Percentiles rank a stretch among this genome's conserved stretches.
phyloP scores from a whole-genome alignment of 2,797 vertebrate genomes.

The Cottoperca gobio region DNA sequence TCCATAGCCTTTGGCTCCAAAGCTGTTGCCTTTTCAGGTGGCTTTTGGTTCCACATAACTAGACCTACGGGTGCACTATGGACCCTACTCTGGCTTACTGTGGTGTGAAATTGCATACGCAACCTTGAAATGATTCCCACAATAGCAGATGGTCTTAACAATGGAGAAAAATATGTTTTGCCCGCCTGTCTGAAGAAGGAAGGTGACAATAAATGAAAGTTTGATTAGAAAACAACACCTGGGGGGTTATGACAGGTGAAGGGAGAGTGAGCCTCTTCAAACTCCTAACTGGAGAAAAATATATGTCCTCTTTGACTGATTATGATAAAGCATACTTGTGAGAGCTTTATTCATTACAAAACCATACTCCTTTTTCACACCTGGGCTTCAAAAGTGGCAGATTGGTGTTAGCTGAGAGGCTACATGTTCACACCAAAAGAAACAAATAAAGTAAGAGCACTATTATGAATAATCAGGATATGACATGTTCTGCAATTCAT shows the following conservation, averaged over 20 bases:
- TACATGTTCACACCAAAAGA: background rate
- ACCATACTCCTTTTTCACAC: background rate
- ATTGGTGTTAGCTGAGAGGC: background rate
- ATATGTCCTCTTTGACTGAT: conserved; percentile 39
- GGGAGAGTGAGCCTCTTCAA: conserved; percentile 31
- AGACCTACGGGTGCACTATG: conserved; percentile 69
- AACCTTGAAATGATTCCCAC: conserved; percentile 83
- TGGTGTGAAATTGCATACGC: conserved; percentile 83
- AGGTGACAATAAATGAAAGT: conserved; percentile 73
- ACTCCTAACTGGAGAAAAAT: conserved; percentile 31
- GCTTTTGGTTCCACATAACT: conserved; percentile 70
- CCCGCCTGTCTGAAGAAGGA: conserved; percentile 62
- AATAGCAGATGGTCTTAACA: conserved; percentile 78
- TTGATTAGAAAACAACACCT: conserved; percentile 72
- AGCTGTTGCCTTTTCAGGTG: conserved; percentile 62
- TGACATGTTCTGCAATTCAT: background rate
- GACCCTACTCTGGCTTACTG: conserved; percentile 72
- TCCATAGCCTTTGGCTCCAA: conserved; percentile 32
- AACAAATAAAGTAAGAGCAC: background rate
- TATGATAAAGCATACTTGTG: conserved; percentile 14
- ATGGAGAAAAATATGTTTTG: conserved; percentile 67
- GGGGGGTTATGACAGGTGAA: conserved; percentile 44
- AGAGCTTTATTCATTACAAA: conserved; percentile 26
- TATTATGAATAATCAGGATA: background rate
- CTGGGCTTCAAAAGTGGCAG: background rate